A percentile compares a stretch with the other conserved stretches of the same genome.
Conservation (phyloP, 2,797 vertebrate species). For the Chloroceryle amazona region DNA sequence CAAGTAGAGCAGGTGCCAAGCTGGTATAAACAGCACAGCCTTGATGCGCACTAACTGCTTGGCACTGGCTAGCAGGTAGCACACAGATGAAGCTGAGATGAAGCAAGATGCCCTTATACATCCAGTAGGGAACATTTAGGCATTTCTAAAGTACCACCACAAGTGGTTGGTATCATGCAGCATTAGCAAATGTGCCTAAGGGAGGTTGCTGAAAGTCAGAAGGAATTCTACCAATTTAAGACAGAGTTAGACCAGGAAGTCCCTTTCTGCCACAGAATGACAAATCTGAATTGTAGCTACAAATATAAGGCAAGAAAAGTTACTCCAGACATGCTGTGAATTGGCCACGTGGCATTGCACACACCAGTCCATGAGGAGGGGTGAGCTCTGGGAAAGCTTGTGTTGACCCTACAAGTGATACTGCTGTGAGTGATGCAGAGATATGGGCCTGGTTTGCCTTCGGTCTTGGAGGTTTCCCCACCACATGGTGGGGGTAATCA, state of each 20-base stretch:
- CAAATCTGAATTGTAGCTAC: neutral
- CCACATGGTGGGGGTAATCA: neutral
- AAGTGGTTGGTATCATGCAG: neutral
- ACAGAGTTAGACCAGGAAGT: neutral
- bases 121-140: neutral
- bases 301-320: neutral
- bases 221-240: neutral
- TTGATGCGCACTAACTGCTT: neutral
- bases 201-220: neutral
- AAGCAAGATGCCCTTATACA: neutral
- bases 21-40: neutral
- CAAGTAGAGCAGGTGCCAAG: neutral
- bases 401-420: neutral
- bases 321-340: neutral
- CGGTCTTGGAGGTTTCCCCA: neutral
- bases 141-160: neutral
- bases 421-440: neutral
- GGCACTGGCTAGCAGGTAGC: neutral
- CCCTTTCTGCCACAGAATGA: neutral
- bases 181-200: neutral
- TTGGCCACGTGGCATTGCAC: neutral
- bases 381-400: neutral
- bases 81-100: fast-evolving
- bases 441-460: neutral
- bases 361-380: no score